Evolutionary conservation across 2,797 vertebrate genomes (phyloP).

Genomic region (Danio tinwini): DNA sequence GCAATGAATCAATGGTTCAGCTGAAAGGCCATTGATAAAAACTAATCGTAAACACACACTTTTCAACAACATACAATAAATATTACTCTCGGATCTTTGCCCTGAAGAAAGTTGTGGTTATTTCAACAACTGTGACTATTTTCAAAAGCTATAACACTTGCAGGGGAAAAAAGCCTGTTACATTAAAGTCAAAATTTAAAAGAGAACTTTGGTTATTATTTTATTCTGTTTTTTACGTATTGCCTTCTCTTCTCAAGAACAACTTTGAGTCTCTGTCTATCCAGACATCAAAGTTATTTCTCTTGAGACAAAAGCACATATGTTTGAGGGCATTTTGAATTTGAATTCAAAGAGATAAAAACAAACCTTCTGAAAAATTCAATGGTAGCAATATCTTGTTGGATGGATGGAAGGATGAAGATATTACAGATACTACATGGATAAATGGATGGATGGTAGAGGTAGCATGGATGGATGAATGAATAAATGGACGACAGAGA

Average conservation of each 20-base stretch:
- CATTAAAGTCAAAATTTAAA: conserved; percentile 4
- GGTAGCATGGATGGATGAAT: no score
- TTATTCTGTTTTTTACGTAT: conserved; percentile 6
- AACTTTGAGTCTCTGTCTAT: background rate
- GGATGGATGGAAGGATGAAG: no score
- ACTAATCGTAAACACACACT: conserved; percentile 5
- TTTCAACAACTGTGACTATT: conserved; percentile 2
- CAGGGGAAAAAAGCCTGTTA: background rate
- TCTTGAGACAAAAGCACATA: conserved; percentile 8
- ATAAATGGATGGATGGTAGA: no score
- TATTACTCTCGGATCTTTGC: background rate
- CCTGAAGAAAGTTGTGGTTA: conserved; percentile 10
- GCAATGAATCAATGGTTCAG: conserved; percentile 17
- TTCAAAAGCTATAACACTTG: background rate
- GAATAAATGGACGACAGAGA: no score
- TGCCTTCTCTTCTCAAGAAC: background rate
- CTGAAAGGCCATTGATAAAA: conserved; percentile 24
- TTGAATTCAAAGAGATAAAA: conserved; percentile 2
- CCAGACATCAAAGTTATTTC: conserved; percentile 21
- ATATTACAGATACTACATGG: no score
- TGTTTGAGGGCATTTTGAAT: conserved; percentile 1
- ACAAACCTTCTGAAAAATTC: background rate
- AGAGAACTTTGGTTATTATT: conserved; percentile 2
- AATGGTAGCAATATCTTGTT: background rate
- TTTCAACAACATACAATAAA: background rate